phyloP scores from a whole-genome alignment of 1,140 invertebrate species.

The Drosophila persimilis region DNA sequence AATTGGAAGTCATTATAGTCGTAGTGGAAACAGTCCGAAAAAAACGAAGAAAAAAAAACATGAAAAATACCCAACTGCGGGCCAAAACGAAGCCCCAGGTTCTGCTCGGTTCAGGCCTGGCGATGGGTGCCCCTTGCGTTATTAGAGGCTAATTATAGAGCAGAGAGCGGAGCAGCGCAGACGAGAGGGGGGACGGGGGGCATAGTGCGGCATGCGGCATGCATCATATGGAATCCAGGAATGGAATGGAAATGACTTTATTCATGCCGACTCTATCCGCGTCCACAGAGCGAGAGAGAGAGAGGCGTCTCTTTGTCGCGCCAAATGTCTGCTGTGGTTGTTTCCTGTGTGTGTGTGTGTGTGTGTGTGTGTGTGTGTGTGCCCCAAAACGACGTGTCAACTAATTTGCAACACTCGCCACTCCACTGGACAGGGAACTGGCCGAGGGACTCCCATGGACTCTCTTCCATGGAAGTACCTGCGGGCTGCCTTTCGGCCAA shows the following conservation, averaged over 20 bases:
- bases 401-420: slow-evolving; percentile 80
- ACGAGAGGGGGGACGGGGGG: background rate
- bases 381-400: slow-evolving; percentile 67
- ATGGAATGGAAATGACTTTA: slow-evolving; percentile 69
- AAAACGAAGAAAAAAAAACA: background rate
- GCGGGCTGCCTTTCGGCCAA: slow-evolving; percentile 58
- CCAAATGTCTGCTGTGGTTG: slow-evolving; percentile 51
- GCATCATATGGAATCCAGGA: slow-evolving; percentile 20
- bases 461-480: slow-evolving; percentile 76
- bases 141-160: slow-evolving; percentile 79
- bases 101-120: background rate
- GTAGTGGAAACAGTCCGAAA: slow-evolving; percentile 13
- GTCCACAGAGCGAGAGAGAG: too few species aligned
- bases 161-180: slow-evolving; percentile 26
- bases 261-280: slow-evolving; percentile 63
- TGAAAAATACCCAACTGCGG: slow-evolving; percentile 15
- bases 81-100: slow-evolving; percentile 20
- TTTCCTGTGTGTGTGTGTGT: slow-evolving; percentile 5
- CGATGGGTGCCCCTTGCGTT: slow-evolving; percentile 54
- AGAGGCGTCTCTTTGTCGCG: slow-evolving; percentile 64
- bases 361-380: too few species aligned
- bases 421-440: slow-evolving; percentile 52
- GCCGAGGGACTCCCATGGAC: background rate
- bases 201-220: slow-evolving; percentile 12
- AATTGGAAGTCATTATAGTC: slow-evolving; percentile 76